These are phyloP conservation scores for Drosophila persimilis DNA, from an alignment of 1,140 invertebrate species.

Conservation along the genomic window DNA sequence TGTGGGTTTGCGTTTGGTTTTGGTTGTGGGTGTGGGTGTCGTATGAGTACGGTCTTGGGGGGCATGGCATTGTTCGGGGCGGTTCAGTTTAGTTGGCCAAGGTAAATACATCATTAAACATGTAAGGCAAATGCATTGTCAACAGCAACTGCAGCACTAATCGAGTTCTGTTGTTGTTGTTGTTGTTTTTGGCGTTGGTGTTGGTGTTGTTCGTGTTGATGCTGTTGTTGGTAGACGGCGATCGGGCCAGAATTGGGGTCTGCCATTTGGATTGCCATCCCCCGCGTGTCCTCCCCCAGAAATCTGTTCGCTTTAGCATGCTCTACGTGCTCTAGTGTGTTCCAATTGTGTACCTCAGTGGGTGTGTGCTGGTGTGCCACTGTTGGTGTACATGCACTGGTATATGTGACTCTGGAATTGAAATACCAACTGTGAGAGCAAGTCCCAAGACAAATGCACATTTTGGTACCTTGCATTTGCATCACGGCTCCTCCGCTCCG, in stretches of 20 bases:
- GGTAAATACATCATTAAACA: conserved; percentile 81
- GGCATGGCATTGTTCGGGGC: conserved; percentile 26
- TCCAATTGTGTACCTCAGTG: conserved; percentile 35
- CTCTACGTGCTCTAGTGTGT: conserved; percentile 57
- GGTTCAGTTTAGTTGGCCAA: conserved; percentile 71
- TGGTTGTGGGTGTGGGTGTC: not conserved
- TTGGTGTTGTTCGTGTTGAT: conserved; percentile 1
- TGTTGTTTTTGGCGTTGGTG: conserved; percentile 12
- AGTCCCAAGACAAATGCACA: conserved; percentile 68
- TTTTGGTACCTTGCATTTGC: conserved; percentile 67
- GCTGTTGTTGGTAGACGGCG: conserved; percentile 9
- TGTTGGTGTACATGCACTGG: not conserved
- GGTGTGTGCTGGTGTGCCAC: conserved; percentile 12
- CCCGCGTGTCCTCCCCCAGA: conserved; percentile 34
- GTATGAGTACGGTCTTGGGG: not conserved
- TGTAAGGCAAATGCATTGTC: conserved; percentile 79
- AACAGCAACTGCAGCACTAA: conserved; percentile 68
- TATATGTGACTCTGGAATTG: conserved; percentile 39
- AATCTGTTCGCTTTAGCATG: conserved; percentile 28
- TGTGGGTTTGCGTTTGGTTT: not conserved
- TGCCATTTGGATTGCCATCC: conserved; percentile 26
- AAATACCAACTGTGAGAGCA: conserved; percentile 46
- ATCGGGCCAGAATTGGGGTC: not conserved
- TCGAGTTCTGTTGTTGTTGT: conserved; percentile 45
- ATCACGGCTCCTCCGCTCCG: conserved; percentile 32